Evolutionary conservation across 2,797 vertebrate species (phyloP).

Genomic region (Pangasius mekongensis): DNA sequence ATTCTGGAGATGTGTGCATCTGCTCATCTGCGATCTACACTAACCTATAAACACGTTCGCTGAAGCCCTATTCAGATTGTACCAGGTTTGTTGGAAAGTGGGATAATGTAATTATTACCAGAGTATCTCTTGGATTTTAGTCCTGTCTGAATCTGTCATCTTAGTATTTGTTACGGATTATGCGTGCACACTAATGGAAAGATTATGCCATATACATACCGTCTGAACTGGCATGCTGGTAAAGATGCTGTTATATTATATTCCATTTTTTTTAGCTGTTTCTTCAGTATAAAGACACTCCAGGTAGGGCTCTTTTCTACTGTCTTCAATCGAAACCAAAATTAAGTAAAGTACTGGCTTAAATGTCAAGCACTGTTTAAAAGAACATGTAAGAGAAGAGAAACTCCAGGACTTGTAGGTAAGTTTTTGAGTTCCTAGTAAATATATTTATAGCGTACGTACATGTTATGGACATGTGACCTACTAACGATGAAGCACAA

Average conservation of each 20-base stretch:
- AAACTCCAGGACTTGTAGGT: neutral
- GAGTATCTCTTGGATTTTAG: neutral
- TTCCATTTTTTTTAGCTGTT: neutral
- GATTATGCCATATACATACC: neutral
- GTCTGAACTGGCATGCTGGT: neutral
- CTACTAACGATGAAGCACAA: neutral
- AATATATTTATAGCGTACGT: neutral
- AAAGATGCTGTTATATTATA: neutral
- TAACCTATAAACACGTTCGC: too few species aligned
- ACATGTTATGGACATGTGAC: neutral
- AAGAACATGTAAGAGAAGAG: neutral
- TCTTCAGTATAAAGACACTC: too few species aligned
- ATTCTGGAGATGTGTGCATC: neutral
- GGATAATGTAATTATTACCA: neutral
- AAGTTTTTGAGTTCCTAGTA: neutral
- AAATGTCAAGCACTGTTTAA: neutral
- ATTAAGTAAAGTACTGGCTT: too few species aligned
- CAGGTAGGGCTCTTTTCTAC: too few species aligned
- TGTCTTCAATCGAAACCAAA: too few species aligned
- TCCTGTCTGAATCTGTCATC: too few species aligned
- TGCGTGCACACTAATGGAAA: neutral
- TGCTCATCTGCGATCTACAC: neutral
- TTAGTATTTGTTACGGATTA: neutral
- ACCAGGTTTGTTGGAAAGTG: neutral
- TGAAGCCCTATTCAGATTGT: too few species aligned